Conservation (phyloP, 2,888 invertebrate species). For the Erpobdella octoculata region DNA sequence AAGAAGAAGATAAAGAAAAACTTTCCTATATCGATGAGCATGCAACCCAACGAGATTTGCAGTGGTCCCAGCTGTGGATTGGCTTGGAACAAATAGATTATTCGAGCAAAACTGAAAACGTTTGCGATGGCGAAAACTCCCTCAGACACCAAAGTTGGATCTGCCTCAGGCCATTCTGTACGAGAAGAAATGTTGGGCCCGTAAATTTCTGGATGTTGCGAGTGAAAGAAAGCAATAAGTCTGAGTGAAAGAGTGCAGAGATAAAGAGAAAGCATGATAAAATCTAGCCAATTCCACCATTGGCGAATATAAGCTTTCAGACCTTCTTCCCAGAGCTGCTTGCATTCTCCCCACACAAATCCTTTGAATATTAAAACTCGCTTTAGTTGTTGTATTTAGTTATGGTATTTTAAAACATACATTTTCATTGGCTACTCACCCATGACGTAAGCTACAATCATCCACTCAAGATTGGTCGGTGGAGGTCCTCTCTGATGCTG, state of each 20-base stretch:
- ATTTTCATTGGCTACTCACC: too few species aligned
- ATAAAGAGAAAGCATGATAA: constrained; percentile 58
- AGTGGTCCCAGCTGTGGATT: constrained; percentile 57
- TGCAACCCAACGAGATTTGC: constrained; percentile 57
- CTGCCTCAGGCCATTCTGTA: constrained; percentile 54
- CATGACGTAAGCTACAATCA: constrained; percentile 56
- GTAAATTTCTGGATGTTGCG: constrained; percentile 46
- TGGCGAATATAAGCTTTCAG: constrained; percentile 56
- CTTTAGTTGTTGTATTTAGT: not conserved
- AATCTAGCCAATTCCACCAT: constrained; percentile 60
- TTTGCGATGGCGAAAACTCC: constrained; percentile 58
- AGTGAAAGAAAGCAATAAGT: constrained; percentile 49
- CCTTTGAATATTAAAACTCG: constrained; percentile 45
- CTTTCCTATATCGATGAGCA: constrained; percentile 58
- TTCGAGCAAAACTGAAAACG: constrained; percentile 57
- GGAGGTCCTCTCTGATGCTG: constrained; percentile 53
- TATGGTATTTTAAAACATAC: not conserved
- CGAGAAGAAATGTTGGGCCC: constrained; percentile 50
- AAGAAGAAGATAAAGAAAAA: constrained; percentile 56
- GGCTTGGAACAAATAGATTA: constrained; percentile 57
- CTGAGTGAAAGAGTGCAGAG: constrained; percentile 56
- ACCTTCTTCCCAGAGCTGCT: constrained; percentile 59
- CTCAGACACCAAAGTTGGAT: constrained; percentile 57
- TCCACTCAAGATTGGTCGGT: constrained; percentile 55
- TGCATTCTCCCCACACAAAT: constrained; percentile 58